Evolutionary conservation across 1,140 invertebrate species (phyloP).

Genomic region (Hycleus phaleratus): DNA sequence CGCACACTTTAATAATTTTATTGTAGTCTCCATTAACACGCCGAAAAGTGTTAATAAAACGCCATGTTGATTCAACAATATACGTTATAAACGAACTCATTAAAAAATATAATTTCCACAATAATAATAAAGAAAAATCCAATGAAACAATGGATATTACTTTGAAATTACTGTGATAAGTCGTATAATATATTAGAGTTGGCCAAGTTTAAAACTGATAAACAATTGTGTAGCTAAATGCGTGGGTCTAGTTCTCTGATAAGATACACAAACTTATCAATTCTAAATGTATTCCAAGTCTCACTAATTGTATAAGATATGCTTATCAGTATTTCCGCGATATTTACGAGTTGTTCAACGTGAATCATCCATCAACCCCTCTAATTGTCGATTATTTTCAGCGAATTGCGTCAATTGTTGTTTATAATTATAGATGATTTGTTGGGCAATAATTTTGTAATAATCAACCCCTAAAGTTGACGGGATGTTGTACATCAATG

Average conservation of each 20-base stretch:
- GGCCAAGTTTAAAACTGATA: background rate
- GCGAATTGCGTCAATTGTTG: background rate
- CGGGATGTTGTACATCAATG: too few species aligned
- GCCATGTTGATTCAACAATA: too few species aligned
- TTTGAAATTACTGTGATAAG: too few species aligned
- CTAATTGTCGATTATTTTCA: background rate
- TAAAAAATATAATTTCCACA: too few species aligned
- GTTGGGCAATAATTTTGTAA: constrained; percentile 4
- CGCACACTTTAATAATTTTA: too few species aligned
- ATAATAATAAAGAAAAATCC: too few species aligned
- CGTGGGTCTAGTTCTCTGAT: constrained; percentile 12
- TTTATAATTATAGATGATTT: background rate
- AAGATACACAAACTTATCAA: constrained; percentile 12
- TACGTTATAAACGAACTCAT: too few species aligned
- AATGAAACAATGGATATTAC: too few species aligned
- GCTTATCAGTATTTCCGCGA: constrained; percentile 10
- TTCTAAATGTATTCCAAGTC: constrained; percentile 9
- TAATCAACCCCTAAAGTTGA: constrained; percentile 10
- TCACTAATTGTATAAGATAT: constrained; percentile 16
- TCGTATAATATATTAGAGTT: too few species aligned
- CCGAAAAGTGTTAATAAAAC: too few species aligned
- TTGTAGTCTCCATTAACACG: too few species aligned
- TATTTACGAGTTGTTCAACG: constrained; percentile 1
- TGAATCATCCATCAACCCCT: constrained; percentile 2
- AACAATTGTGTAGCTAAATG: constrained; percentile 16